Conservation (phyloP, 1,140 invertebrate species). For the Thalassaphorura encarpata region DNA sequence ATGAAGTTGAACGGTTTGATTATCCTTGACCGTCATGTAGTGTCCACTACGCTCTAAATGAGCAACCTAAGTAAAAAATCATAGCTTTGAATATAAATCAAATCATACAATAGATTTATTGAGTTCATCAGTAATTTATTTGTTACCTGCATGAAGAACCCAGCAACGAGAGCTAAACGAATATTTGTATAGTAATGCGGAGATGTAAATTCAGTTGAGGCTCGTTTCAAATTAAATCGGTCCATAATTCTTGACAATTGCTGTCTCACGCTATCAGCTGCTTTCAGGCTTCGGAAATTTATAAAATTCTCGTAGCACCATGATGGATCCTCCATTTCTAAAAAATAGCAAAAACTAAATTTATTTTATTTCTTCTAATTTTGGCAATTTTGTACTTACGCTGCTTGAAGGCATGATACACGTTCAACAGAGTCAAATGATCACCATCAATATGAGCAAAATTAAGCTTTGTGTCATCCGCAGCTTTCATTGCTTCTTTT, state of each 20-base stretch:
- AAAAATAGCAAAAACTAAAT: slow-evolving; percentile 19
- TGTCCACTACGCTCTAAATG: slow-evolving; percentile 91
- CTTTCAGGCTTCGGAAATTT: slow-evolving; percentile 96
- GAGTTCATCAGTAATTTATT: too few relatives aligned
- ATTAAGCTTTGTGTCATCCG: slow-evolving; percentile 97
- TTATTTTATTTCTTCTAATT: neutral
- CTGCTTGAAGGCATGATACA: slow-evolving; percentile 98
- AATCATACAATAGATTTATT: too few relatives aligned
- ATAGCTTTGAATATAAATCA: neutral
- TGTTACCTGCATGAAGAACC: slow-evolving; percentile 97
- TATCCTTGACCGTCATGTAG: slow-evolving; percentile 98
- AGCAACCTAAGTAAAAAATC: slow-evolving; percentile 55
- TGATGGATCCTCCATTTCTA: slow-evolving; percentile 75
- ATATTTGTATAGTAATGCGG: slow-evolving; percentile 99
- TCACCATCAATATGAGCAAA: slow-evolving; percentile 99
- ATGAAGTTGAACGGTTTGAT: slow-evolving; percentile 97
- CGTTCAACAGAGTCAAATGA: slow-evolving; percentile 87
- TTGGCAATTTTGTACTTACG: slow-evolving; percentile 57
- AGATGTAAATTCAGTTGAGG: slow-evolving; percentile 96
- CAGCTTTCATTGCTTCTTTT: slow-evolving; percentile 94
- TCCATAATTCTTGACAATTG: slow-evolving; percentile 80
- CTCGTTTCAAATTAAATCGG: slow-evolving; percentile 82
- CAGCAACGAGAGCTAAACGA: slow-evolving; percentile 91
- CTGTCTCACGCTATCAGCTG: slow-evolving; percentile 72
- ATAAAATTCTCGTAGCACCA: slow-evolving; percentile 99